Evolutionary conservation across 2,797 vertebrate genomes (phyloP), one percentile per base, ranked within the genome.

Genomic region (Siniperca scherzeri): DNA sequence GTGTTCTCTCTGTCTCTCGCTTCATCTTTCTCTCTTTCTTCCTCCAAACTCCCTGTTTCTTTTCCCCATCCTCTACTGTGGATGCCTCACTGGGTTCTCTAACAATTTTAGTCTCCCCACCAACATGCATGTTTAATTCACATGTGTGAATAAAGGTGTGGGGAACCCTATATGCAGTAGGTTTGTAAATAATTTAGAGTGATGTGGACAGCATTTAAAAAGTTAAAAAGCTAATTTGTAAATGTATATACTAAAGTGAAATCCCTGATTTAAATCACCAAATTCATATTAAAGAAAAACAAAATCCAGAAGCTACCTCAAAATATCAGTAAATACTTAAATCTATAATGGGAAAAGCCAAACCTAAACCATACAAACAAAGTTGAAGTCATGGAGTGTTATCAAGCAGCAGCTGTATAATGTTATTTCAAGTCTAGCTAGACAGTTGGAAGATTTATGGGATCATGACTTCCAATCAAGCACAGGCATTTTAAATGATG

Each of bases 391-490:
- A 56, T 13, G 13, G 4, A 44, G 9, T n/a, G 50, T 77, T 36
- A 42, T 74, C 13, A 53, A 75, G 44, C 62, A 71, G 42, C 72
- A 72, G 80, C 65, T 74, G 48, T 73, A 75, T 67, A 25, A 25
- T 78, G 68, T 53, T 66, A 55, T 81, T 83, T 79, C 33, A 81
- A 77, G 70, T 80, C 36, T 5, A 44, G 68, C 27, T 21, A 69
- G 77, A 78, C 74, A 83, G 78, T 78, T 81, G 79, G 75, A 79
- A 80, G 68, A 88, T 83, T 78, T 74, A 84, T 66, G 59, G 64
- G 38, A 75, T 81, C 77, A 70, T 81, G 80, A 76, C 66, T 71
- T 90, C 66, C 62, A 85, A 75, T 87, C 74, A 82, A 50, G 55
- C 48, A 10, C 53, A 6, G 77, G 25, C 55, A 66, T 84, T 71